Percentiles rank a stretch among this genome's conserved stretches.
phyloP scores from a whole-genome alignment of 2,888 invertebrate species.

The Blomia tropicalis region DNA sequence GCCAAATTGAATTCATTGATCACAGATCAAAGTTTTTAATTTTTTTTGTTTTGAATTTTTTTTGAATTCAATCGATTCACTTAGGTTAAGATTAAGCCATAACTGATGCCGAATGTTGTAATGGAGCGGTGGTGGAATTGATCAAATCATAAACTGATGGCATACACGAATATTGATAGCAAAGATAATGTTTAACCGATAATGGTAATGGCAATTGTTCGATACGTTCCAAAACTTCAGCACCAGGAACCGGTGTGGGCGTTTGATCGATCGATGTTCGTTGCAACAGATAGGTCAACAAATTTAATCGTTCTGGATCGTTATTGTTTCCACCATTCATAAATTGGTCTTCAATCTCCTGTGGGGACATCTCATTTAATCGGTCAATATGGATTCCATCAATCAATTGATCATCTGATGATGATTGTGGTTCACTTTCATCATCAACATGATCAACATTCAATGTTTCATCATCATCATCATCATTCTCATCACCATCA shows the following conservation, averaged over 20 bases:
- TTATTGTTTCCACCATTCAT: not conserved
- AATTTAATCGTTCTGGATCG: slow-evolving; percentile 1
- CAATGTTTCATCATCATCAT: no score
- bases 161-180: slow-evolving; percentile 46
- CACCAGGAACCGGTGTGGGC: slow-evolving; percentile 11
- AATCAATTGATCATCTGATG: not conserved
- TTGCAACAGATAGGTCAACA: slow-evolving; percentile 5
- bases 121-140: not conserved
- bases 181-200: slow-evolving; percentile 49
- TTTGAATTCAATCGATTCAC: no score
- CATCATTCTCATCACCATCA: no score
- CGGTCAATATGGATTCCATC: not conserved
- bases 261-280: not conserved
- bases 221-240: slow-evolving; percentile 34
- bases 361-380: not conserved
- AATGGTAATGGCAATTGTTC: slow-evolving; percentile 48
- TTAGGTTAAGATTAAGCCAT: no score
- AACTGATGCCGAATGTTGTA: not conserved
- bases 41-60: no score
- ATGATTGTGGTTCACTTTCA: not conserved
- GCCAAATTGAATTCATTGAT: no score
- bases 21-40: no score
- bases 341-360: slow-evolving; percentile 8
- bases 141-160: not conserved
- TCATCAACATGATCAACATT: no score